phyloP scores from a whole-genome alignment of 2,888 invertebrate species.

The Drosophila antonietae region DNA sequence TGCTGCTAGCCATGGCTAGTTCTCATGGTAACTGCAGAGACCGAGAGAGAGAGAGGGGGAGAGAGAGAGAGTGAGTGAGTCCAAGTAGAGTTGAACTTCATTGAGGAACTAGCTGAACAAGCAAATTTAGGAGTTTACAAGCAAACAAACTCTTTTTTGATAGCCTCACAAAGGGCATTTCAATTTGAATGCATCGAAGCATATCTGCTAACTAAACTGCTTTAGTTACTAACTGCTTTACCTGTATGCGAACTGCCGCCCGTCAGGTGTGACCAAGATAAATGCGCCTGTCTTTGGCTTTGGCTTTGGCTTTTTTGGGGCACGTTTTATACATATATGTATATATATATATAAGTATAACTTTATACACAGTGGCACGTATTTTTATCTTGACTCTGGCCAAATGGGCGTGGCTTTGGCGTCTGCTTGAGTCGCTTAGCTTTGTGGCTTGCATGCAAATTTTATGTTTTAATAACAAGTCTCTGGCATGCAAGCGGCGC shows the following conservation, averaged over 20 bases:
- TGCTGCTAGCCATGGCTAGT: neutral
- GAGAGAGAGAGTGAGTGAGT: neutral
- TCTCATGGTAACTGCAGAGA: conserved; percentile 1
- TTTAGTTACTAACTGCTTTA: neutral
- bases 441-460: conserved; percentile 75
- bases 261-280: neutral
- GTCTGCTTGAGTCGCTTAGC: conserved; percentile 48
- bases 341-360: neutral
- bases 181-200: neutral
- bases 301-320: conserved; percentile 27
- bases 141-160: neutral
- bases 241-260: neutral
- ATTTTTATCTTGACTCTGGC: conserved; percentile 41
- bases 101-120: neutral
- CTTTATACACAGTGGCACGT: conserved; percentile 20
- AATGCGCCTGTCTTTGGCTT: conserved; percentile 14
- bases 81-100: too few species aligned
- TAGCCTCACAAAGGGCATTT: neutral
- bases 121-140: neutral
- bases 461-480: conserved; percentile 81
- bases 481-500: conserved; percentile 74
- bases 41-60: neutral
- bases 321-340: neutral
- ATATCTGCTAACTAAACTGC: neutral
- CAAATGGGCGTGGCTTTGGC: conserved; percentile 42